Evolutionary conservation across 2,113 vertebrate species (phyloP).

Genomic region (Turdus rufiventris): DNA sequence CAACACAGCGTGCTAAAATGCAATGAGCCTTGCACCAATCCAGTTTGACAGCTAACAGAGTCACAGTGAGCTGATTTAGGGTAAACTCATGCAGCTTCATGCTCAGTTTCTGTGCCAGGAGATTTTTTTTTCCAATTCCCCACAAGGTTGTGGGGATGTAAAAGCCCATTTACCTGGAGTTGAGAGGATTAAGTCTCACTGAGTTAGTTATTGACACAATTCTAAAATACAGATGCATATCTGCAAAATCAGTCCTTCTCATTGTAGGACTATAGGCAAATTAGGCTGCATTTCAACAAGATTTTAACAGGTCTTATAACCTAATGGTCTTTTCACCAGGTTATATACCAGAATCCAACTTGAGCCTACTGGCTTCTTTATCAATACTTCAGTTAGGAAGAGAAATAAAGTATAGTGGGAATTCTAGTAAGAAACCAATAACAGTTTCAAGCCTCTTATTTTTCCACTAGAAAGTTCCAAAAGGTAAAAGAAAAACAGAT

Average conservation of each 20-base stretch:
- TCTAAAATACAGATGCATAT: neutral
- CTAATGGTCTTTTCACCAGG: neutral
- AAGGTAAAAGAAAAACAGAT: neutral
- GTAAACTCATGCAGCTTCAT: neutral
- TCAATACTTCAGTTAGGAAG: neutral
- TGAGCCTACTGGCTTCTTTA: neutral
- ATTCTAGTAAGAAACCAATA: neutral
- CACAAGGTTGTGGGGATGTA: neutral
- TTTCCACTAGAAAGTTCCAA: neutral
- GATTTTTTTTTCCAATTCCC: neutral
- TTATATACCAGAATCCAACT: neutral
- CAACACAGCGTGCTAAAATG: neutral
- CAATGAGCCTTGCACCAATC: neutral
- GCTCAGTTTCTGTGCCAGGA: neutral
- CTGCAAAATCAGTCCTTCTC: neutral
- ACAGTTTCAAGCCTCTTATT: neutral
- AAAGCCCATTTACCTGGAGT: neutral
- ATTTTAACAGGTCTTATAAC: neutral
- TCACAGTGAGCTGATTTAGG: neutral
- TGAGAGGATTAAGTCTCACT: neutral
- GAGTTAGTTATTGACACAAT: neutral
- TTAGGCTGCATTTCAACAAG: neutral
- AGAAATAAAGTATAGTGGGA: neutral
- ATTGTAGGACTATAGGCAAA: neutral
- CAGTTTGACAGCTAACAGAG: neutral